Evolutionary conservation across 2,888 invertebrate species (phyloP), one percentile per base, ranked within the genome.

Genomic region (Agrilus mali): DNA sequence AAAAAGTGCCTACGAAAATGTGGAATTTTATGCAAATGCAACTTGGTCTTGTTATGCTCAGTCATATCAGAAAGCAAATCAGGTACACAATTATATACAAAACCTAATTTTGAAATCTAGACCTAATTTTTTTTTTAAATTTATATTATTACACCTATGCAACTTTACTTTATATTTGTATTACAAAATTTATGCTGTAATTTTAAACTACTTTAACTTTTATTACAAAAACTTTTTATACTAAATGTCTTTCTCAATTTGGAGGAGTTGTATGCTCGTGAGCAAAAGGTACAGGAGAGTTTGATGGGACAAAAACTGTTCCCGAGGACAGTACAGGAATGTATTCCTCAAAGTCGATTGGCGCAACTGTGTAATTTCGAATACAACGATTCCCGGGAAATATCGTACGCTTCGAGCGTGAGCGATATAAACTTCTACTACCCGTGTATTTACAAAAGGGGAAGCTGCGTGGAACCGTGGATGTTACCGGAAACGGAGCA

Each of bases 311-410:
- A 56, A 52, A 55, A 53, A 52, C 52, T 52, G 48, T 55, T 56
- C 47, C 59, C 65, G 31, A 64, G 69, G 57, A 73, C 71, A 48
- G 80, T 78, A 32, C 73, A 72, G 57, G 78, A 80, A 56, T 72
- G 75, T 39, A 80, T 81, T 54, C 80, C 81, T 6, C 68, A 72
- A 49, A 80, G 80, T 47, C 72, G 73, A 66, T 63, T 81, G 59
- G 70, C 73, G 7, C 59, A 59, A 42, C 72, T 74, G 55, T 65
- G 66, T 13, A 66, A 72, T 56, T 71, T 65, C 54, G 64, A 67
- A 51, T 74, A 73, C 58, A 61, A 69, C 50, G 68, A 70, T 48
- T 64, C 66, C 5, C 60, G 70, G 38, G 71, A 71, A 55, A 55
- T 58, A 46, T 56, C 62, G 36, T 71, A 72, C 47, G 64, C 61